Percentiles rank a stretch among this genome's conserved stretches.
Conservation (phyloP, 2,888 invertebrate genomes). For the Sicus ferrugineus region DNA sequence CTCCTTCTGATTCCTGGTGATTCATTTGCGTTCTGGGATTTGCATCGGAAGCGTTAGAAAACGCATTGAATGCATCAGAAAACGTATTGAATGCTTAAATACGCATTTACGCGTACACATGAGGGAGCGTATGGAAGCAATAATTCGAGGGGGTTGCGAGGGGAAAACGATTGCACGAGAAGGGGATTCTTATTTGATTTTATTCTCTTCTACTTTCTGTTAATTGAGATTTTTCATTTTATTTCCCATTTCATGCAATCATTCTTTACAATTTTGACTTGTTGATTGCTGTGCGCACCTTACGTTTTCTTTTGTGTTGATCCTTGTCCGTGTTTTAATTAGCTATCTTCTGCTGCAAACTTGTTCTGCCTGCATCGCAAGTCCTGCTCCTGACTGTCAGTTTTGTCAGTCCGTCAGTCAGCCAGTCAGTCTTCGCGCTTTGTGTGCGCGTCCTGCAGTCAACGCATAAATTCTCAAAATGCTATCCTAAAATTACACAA, state of each 20-base stretch:
- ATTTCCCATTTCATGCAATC: background rate
- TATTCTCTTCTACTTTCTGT: too few relatives aligned
- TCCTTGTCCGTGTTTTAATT: background rate
- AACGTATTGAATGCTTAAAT: background rate
- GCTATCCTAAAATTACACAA: constrained; percentile 22
- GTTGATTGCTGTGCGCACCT: background rate
- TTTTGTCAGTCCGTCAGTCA: background rate
- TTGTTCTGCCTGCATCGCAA: background rate
- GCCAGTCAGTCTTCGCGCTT: background rate
- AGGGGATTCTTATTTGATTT: background rate
- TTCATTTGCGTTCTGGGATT: background rate
- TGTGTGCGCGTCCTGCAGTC: too few relatives aligned
- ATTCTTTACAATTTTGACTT: background rate
- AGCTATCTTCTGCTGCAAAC: background rate
- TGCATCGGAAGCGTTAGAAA: background rate
- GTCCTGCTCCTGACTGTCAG: background rate
- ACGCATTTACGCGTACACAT: too few relatives aligned
- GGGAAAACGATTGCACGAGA: too few relatives aligned
- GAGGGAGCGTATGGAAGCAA: too few relatives aligned
- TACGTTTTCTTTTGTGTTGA: background rate
- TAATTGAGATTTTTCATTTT: background rate
- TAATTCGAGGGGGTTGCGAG: too few relatives aligned
- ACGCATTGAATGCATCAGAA: background rate
- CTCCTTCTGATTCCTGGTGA: too few relatives aligned
- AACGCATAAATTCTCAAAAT: constrained; percentile 3